These are phyloP conservation scores for Adelosebastes latens DNA, from an alignment of 2,797 vertebrate genomes.

Conservation along the genomic window DNA sequence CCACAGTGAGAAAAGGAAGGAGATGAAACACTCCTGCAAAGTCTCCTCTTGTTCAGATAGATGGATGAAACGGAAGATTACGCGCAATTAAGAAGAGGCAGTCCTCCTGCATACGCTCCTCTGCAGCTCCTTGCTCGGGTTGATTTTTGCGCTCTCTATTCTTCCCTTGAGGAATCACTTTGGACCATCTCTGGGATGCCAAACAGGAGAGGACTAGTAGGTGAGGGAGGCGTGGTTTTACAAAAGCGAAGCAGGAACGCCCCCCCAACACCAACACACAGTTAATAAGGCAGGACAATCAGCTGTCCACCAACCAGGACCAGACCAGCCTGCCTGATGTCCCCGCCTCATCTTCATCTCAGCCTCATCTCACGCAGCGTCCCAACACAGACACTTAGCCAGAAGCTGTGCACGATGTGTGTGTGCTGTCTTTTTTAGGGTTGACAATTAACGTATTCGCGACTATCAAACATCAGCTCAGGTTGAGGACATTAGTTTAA, in stretches of 20 bases:
- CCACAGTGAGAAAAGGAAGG: constrained; percentile 43
- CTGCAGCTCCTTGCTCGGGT: constrained; percentile 75
- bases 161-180: constrained; percentile 95
- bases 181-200: constrained; percentile 91
- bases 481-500: constrained; percentile 41
- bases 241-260: constrained; percentile 62
- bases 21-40: constrained; percentile 72
- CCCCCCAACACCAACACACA: constrained; percentile 57
- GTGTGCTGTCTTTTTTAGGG: constrained; percentile 19
- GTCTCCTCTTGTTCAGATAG: constrained; percentile 72
- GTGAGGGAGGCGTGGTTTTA: constrained; percentile 83
- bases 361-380: constrained; percentile 66
- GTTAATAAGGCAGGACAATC: constrained; percentile 76
- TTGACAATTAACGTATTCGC: constrained; percentile 54
- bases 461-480: constrained; percentile 45
- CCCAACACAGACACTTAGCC: constrained; percentile 70
- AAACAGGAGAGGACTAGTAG: constrained; percentile 89
- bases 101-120: constrained; percentile 79
- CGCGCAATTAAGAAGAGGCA: constrained; percentile 78
- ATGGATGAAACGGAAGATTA: constrained; percentile 78
- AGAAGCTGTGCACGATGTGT: constrained; percentile 49
- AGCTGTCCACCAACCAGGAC: constrained; percentile 76
- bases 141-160: constrained; percentile 85
- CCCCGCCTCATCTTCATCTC: constrained; percentile 66
- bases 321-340: constrained; percentile 63